Conservation (phyloP, 2,888 invertebrate species). For the Aspidiotus destructor region DNA sequence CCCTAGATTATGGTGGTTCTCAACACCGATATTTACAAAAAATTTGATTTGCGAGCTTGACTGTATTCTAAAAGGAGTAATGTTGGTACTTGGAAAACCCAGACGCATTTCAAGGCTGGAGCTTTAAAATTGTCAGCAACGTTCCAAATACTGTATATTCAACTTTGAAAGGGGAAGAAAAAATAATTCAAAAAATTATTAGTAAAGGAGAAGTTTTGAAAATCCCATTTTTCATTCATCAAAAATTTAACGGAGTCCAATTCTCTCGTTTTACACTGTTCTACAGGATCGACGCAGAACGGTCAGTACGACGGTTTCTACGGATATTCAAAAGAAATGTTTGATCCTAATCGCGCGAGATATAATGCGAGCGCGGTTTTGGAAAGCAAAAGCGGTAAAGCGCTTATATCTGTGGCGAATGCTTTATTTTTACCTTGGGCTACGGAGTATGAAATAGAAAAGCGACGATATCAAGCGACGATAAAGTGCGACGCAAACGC, state of each 20-base stretch:
- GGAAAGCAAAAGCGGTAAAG: slow-evolving; percentile 43
- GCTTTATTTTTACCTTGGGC: slow-evolving; percentile 39
- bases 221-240: background rate
- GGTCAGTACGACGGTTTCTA: slow-evolving; percentile 44
- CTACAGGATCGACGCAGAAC: slow-evolving; percentile 38
- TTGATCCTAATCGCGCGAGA: slow-evolving; percentile 37
- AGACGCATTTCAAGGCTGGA: no score
- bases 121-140: no score
- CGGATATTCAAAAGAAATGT: slow-evolving; percentile 40
- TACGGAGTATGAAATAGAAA: slow-evolving; percentile 42
- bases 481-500: slow-evolving; percentile 37
- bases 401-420: slow-evolving; percentile 38
- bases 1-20: no score
- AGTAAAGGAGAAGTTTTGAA: background rate
- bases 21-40: no score
- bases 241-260: background rate
- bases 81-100: no score
- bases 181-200: no score
- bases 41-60: no score
- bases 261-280: background rate
- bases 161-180: no score
- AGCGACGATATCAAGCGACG: slow-evolving; percentile 43
- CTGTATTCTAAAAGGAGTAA: no score
- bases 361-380: slow-evolving; percentile 44
- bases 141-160: no score